A percentile compares a stretch with the other conserved stretches of the same genome.
Conservation (phyloP, 2,113 vertebrate genomes). For the Deroptyus accipitrinus region DNA sequence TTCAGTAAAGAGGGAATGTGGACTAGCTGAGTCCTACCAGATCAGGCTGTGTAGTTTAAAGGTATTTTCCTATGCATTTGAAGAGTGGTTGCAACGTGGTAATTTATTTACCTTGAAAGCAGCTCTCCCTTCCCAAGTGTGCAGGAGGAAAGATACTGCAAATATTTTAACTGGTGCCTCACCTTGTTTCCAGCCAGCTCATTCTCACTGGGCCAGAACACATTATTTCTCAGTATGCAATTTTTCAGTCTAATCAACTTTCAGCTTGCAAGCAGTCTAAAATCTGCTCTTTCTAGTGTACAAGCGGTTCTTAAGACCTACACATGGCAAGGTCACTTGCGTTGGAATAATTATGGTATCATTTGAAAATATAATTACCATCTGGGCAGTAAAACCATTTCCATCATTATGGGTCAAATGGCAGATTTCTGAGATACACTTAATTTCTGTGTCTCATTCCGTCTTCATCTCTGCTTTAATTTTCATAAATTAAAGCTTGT, state of each 20-base stretch:
- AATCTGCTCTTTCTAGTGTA: constrained; percentile 1
- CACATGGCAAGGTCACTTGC: constrained; percentile 31
- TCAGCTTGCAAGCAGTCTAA: not conserved
- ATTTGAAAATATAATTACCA: constrained; percentile 36
- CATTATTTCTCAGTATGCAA: not conserved
- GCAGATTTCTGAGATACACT: not conserved
- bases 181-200: not conserved
- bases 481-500: not conserved
- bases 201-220: constrained; percentile 9
- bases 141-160: not conserved
- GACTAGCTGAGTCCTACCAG: constrained; percentile 22
- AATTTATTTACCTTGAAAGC: not conserved
- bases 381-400: constrained; percentile 19
- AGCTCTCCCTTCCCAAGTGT: not conserved
- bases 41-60: constrained; percentile 40
- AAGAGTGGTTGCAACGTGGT: not conserved
- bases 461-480: not conserved
- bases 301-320: constrained; percentile 19
- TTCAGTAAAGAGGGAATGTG: not conserved
- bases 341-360: constrained; percentile 52
- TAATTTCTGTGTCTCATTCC: constrained; percentile 14
- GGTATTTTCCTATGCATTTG: constrained; percentile 21
- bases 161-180: not conserved
- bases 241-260: constrained; percentile 9
- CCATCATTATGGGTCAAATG: not conserved